Percentiles rank a stretch among this genome's conserved stretches.
Evolutionary conservation across 2,113 vertebrate genomes (phyloP).

Genomic region (Gallinago paraguaiae): DNA sequence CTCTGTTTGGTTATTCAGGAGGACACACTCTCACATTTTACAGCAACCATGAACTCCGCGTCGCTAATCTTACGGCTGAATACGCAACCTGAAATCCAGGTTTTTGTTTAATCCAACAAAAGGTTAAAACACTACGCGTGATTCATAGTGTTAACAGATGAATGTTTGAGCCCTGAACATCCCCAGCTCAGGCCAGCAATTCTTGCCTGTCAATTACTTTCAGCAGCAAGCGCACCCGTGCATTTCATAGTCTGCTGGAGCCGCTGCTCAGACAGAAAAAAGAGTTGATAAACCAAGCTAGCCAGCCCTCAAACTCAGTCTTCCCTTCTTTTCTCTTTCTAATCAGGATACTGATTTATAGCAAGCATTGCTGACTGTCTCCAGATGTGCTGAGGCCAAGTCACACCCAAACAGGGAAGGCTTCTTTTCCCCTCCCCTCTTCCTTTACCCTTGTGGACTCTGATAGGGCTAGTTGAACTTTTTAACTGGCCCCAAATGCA

Average conservation of each 20-base stretch:
- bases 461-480: background rate
- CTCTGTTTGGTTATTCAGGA: background rate
- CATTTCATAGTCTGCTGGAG: background rate
- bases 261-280: background rate
- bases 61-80: background rate
- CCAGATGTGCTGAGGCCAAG: background rate
- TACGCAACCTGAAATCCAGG: background rate
- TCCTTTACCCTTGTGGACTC: background rate
- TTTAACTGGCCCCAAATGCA: background rate
- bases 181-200: background rate
- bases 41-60: background rate
- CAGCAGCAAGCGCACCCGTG: background rate
- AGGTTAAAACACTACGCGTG: rapidly evolving
- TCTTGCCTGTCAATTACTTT: background rate
- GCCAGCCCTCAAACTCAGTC: background rate
- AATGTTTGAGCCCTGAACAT: background rate
- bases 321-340: background rate
- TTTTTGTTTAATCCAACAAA: background rate
- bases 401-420: background rate
- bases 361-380: background rate
- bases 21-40: background rate
- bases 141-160: background rate
- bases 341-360: background rate
- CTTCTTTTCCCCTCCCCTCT: background rate
- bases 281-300: background rate